A percentile compares a stretch with the other conserved stretches of the same genome.
These are phyloP conservation scores for Garra rufa DNA, from an alignment of 2,113 vertebrate species.

Conservation along the genomic window DNA sequence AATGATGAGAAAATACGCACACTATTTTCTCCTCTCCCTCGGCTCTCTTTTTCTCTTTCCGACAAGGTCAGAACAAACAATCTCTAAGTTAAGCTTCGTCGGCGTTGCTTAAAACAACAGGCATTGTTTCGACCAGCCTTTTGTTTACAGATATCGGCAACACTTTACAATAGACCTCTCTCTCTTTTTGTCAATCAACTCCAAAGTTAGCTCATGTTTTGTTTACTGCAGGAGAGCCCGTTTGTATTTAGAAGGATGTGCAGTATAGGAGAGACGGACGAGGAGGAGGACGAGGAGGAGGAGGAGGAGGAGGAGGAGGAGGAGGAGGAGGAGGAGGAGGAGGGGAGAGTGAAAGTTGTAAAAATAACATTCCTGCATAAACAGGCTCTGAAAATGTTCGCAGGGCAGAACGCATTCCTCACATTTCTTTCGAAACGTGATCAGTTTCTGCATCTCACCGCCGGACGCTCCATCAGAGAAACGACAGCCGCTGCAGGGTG, in stretches of 20 bases:
- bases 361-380: conserved; percentile 77
- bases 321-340: not conserved
- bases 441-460: conserved; percentile 62
- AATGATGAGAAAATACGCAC: not conserved
- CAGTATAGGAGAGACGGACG: conserved; percentile 26
- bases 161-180: conserved; percentile 66
- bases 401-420: conserved; percentile 68
- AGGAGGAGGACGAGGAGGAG: no score
- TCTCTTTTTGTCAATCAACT: conserved; percentile 46
- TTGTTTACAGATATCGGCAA: conserved; percentile 70
- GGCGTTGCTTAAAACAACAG: conserved; percentile 78
- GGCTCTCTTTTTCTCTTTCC: conserved; percentile 57
- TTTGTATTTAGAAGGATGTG: conserved; percentile 54
- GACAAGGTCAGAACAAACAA: conserved; percentile 77
- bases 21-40: not conserved
- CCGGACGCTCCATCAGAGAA: conserved; percentile 36
- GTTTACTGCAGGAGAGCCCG: conserved; percentile 48
- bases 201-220: conserved; percentile 54
- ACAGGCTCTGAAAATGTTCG: conserved; percentile 68
- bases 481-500: conserved; percentile 55
- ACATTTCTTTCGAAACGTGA: conserved; percentile 68
- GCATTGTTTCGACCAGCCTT: conserved; percentile 65
- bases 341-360: conserved; percentile 58
- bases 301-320: conserved; percentile 5
- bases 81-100: conserved; percentile 75